phyloP scores from a whole-genome alignment of 2,797 vertebrate species.

The Harpagifer antarcticus region DNA sequence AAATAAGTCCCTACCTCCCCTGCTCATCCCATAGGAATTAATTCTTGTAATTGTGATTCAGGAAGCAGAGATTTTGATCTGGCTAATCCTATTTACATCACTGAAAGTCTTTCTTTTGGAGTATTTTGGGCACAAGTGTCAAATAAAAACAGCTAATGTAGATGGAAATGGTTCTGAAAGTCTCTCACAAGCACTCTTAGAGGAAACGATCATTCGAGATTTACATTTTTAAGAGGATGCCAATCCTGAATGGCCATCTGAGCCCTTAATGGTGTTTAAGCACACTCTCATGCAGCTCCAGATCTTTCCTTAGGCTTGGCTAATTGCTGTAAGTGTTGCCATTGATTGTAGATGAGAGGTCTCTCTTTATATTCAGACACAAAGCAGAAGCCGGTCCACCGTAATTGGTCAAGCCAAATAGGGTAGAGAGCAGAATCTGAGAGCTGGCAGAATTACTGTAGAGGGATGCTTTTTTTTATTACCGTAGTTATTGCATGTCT shows the following conservation, averaged over 20 bases:
- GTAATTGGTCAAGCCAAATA: conserved; percentile 40
- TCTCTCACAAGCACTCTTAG: conserved; percentile 44
- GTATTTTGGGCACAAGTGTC: conserved; percentile 52
- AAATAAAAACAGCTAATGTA: conserved; percentile 66
- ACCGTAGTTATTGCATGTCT: conserved; percentile 28
- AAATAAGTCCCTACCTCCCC: conserved; percentile 54
- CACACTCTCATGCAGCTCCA: conserved; percentile 44
- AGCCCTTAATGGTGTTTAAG: conserved; percentile 53
- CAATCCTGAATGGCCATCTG: conserved; percentile 57
- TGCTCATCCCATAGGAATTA: conserved; percentile 35
- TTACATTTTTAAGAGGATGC: conserved; percentile 47
- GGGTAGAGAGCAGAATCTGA: conserved; percentile 24
- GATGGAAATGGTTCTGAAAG: conserved; percentile 52
- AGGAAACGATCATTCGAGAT: conserved; percentile 42
- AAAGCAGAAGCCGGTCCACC: conserved; percentile 48
- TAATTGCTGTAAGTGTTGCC: conserved; percentile 72
- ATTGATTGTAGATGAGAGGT: conserved; percentile 66
- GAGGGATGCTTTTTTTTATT: background rate
- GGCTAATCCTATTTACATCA: conserved; percentile 68
- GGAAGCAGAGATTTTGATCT: conserved; percentile 66
- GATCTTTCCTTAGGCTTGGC: conserved; percentile 45
- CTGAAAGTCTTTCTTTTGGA: conserved; percentile 49
- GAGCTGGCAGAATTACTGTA: conserved; percentile 5
- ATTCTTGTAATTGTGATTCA: conserved; percentile 64
- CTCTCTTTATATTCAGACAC: conserved; percentile 57